These are phyloP conservation scores for Datnioides undecimradiatus DNA, from an alignment of 2,113 vertebrate species.

Conservation along the genomic window DNA sequence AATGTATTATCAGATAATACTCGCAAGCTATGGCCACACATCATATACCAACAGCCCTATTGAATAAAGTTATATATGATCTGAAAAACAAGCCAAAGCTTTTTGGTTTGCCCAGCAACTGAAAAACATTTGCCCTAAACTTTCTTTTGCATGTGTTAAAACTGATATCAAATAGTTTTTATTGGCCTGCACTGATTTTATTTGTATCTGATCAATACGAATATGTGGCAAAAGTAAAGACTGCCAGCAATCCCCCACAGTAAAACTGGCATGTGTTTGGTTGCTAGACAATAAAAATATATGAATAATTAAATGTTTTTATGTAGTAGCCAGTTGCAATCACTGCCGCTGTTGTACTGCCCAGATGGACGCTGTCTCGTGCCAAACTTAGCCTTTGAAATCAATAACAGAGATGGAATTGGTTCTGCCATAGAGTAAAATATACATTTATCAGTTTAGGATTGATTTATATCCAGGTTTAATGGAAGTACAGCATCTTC, in stretches of 20 bases:
- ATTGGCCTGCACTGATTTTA: not conserved
- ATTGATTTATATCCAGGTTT: slow-evolving; percentile 22
- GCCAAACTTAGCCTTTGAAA: slow-evolving; percentile 26
- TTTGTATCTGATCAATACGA: slow-evolving; percentile 8
- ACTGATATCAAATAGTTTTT: not conserved
- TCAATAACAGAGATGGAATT: not conserved
- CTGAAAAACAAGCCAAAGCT: not conserved
- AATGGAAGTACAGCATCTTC: slow-evolving; percentile 1
- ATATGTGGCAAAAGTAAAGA: not conserved
- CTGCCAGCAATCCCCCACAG: not conserved
- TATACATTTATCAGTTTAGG: slow-evolving; percentile 16
- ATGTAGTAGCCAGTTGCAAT: not conserved
- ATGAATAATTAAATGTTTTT: not conserved
- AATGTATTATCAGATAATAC: not conserved
- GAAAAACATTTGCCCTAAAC: not conserved
- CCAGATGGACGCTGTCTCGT: not conserved
- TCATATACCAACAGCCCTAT: too few relatives aligned
- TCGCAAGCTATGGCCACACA: not conserved
- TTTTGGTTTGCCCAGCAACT: not conserved
- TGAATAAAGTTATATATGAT: too few relatives aligned
- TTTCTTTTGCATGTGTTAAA: slow-evolving; percentile 3
- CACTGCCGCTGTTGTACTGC: not conserved
- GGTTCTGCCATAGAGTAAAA: slow-evolving; percentile 19
- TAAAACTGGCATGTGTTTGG: slow-evolving; percentile 7
- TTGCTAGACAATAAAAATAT: not conserved